phyloP scores from a whole-genome alignment of 2,888 invertebrate species.

The Liposcelis brunnea region DNA sequence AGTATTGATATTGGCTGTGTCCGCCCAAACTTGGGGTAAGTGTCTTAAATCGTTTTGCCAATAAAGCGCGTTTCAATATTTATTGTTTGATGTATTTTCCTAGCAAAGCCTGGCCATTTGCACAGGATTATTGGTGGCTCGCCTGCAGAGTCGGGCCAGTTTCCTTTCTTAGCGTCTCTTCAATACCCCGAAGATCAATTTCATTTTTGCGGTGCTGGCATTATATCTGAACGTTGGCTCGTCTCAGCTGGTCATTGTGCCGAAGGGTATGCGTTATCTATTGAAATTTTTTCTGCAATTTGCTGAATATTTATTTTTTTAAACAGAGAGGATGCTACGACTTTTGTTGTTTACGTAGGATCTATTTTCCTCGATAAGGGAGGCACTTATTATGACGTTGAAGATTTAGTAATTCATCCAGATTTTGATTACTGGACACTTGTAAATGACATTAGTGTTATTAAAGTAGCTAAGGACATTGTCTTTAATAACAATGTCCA shows the following conservation, averaged over 20 bases:
- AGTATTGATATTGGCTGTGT: too few relatives aligned
- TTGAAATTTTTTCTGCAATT: too few relatives aligned
- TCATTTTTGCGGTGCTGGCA: constrained; percentile 2
- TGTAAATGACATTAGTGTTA: constrained; percentile 12
- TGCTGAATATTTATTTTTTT: background rate
- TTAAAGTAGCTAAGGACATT: constrained; percentile 9
- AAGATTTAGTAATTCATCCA: constrained; percentile 9
- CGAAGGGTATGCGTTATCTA: too few relatives aligned
- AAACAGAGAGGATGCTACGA: background rate
- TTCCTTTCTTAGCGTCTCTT: background rate
- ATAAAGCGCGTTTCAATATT: too few relatives aligned
- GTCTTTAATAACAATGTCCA: background rate
- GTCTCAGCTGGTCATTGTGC: background rate
- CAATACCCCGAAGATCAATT: background rate
- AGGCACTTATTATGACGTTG: constrained; percentile 8
- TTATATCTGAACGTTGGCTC: background rate
- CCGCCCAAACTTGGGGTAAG: too few relatives aligned
- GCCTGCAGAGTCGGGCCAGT: background rate
- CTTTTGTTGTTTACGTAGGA: background rate
- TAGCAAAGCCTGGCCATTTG: too few relatives aligned
- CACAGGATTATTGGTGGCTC: background rate
- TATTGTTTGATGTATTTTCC: too few relatives aligned
- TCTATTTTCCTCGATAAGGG: constrained; percentile 2
- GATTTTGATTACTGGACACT: constrained; percentile 6
- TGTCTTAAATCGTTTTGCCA: too few relatives aligned